phyloP scores from a whole-genome alignment of 2,888 invertebrate genomes.

The Drosophila paranaensis region DNA sequence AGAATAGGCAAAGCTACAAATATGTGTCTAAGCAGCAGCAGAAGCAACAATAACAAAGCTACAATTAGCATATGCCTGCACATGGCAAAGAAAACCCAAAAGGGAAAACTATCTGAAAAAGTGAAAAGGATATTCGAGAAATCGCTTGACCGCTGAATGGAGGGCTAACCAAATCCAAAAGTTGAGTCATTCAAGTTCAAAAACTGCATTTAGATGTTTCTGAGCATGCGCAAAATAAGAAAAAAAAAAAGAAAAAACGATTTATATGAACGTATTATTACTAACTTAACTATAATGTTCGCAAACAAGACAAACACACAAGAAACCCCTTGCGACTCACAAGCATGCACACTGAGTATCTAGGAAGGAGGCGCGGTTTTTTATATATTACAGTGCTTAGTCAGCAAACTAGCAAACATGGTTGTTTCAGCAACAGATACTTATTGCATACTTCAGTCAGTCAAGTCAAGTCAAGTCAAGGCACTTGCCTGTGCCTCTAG shows the following conservation, averaged over 20 bases:
- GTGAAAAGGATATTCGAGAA: slow-evolving; percentile 26
- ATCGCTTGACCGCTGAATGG: slow-evolving; percentile 33
- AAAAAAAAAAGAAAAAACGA: slow-evolving; percentile 49
- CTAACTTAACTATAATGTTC: slow-evolving; percentile 44
- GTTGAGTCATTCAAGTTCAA: slow-evolving; percentile 70
- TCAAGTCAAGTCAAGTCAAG: slow-evolving; percentile 12
- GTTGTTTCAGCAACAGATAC: slow-evolving; percentile 52
- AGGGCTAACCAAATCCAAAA: slow-evolving; percentile 30
- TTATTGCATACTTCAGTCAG: slow-evolving; percentile 31
- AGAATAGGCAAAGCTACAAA: slow-evolving; percentile 29
- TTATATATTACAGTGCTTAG: slow-evolving; percentile 30
- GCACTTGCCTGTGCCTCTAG: too few species aligned
- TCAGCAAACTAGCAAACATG: slow-evolving; percentile 16
- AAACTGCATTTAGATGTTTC: slow-evolving; percentile 81
- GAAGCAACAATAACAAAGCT: slow-evolving; percentile 37
- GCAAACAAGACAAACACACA: slow-evolving; percentile 8
- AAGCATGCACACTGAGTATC: slow-evolving; percentile 48
- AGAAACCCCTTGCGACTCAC: slow-evolving; percentile 46
- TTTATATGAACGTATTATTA: slow-evolving; percentile 63
- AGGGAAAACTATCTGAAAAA: slow-evolving; percentile 7
- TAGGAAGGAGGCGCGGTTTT: slow-evolving; percentile 38
- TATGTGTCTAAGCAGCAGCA: slow-evolving; percentile 40
- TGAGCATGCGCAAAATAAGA: slow-evolving; percentile 75
- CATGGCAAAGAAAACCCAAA: slow-evolving; percentile 3
- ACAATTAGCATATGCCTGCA: slow-evolving; percentile 43